Evolutionary conservation across 2,888 invertebrate genomes (phyloP), one percentile per base, ranked within the genome.

Genomic region (Syrista parreyssii): DNA sequence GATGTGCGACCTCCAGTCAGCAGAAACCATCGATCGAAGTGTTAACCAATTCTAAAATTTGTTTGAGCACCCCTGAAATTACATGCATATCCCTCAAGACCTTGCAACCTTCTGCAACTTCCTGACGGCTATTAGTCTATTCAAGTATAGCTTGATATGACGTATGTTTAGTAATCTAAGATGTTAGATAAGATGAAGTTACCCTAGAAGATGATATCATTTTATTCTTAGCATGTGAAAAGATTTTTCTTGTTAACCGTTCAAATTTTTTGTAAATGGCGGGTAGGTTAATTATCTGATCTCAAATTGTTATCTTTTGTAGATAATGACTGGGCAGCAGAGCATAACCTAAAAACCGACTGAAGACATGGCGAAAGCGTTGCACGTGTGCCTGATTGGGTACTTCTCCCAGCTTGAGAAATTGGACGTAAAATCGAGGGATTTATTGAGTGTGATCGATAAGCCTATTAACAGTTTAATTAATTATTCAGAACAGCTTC

Each of bases 401-500:
- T 90, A 88, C 78, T 90, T 84, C 77, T 78, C 82, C 0, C 82
- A 84, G 12, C 74, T 89, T n/a, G 82, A 82, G 36, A 85, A 79
- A 35, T 77, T 84, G 4, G 80, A 88, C 12, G 75, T 35, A 6
- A 87, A 84, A 36, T 87, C 86, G 85, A 82, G 81, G 32, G 86
- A 87, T 76, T 77, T 85, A 23, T 68, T 69, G 0, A 79, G 79
- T 35, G 79, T 68, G 30, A 79, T 81, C 0, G 80, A 79, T 73
- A 77, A 76, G 15, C 81, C 84, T 1, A 69, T 89, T 4, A 78
- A 83, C 1, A 84, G 79, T 23, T 75, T 90, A 36, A 83, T 79
- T 75, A 88, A 89, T 84, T 86, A 86, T 82, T 82, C 80, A 6
- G 87, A 89, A 76, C 88, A 89, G 73, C 80, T 88, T n/a, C 83